These are phyloP conservation scores for Allygus modestus DNA, from an alignment of 2,888 invertebrate genomes.

Conservation along the genomic window DNA sequence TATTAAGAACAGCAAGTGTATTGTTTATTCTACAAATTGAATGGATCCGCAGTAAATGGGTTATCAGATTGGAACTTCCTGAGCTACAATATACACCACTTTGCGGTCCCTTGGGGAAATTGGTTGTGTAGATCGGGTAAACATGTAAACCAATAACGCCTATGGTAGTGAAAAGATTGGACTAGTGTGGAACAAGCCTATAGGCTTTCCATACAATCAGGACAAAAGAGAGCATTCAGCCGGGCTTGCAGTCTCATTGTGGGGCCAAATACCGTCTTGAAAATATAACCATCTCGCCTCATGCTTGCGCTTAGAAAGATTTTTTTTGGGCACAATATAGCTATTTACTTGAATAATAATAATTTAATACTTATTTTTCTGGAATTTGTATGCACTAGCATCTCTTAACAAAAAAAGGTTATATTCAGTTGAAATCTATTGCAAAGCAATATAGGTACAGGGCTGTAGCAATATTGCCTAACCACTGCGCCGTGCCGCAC, in stretches of 20 bases:
- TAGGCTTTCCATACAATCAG: conserved; percentile 39
- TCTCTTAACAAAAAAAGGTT: no score
- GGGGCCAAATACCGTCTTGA: neutral
- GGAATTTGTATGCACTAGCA: no score
- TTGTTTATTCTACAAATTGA: conserved; percentile 1
- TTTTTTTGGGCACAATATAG: no score
- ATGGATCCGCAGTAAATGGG: neutral
- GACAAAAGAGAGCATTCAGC: conserved; percentile 17
- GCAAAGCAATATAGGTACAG: neutral
- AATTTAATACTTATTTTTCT: no score
- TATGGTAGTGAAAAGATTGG: conserved; percentile 16
- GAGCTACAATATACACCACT: conserved; percentile 5
- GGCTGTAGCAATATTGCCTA: neutral
- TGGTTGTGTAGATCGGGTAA: conserved; percentile 25
- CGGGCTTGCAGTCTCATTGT: conserved; percentile 10
- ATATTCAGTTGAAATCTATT: no score
- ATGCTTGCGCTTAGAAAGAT: neutral
- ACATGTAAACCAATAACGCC: conserved; percentile 51
- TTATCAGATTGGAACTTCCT: neutral
- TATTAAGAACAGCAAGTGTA: no score
- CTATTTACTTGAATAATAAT: no score
- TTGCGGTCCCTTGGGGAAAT: conserved; percentile 31
- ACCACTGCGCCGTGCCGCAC: neutral
- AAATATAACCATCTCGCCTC: neutral
- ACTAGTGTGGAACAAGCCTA: conserved; percentile 7